Conservation (phyloP, 2,113 vertebrate species). For the Lampris megalopsis region DNA sequence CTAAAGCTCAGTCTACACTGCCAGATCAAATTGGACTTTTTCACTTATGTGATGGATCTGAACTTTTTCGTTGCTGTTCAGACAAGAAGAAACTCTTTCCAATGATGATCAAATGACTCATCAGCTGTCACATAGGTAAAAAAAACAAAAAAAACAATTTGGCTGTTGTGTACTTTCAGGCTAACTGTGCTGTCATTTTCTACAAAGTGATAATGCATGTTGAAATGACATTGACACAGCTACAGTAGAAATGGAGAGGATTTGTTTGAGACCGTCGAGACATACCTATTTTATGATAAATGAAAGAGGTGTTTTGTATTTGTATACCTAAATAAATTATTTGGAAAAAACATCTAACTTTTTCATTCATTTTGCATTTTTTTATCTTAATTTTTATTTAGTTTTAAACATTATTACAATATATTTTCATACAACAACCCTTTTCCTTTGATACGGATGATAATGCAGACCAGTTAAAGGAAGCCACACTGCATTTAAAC, state of each 20-base stretch:
- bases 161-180: not conserved
- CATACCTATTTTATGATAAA: constrained; percentile 73
- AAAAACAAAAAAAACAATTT: constrained; percentile 1
- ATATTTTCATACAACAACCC: no score
- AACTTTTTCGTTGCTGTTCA: not conserved
- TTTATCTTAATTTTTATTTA: no score
- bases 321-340: constrained; percentile 81
- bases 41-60: constrained; percentile 32
- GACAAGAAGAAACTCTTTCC: not conserved
- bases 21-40: constrained; percentile 38
- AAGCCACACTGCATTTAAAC: constrained; percentile 57
- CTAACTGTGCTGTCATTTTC: constrained; percentile 17
- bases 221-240: constrained; percentile 30
- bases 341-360: constrained; percentile 41
- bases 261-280: constrained; percentile 38
- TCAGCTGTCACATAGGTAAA: constrained; percentile 28
- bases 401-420: no score
- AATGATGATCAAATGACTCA: constrained; percentile 48
- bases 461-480: constrained; percentile 68
- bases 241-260: constrained; percentile 3
- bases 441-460: constrained; percentile 41
- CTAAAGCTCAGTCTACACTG: constrained; percentile 14
- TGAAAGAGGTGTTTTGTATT: constrained; percentile 75
- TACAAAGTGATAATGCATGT: not conserved
- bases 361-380: no score